phyloP scores from a whole-genome alignment of 2,888 invertebrate species.

The Parnassius apollo region DNA sequence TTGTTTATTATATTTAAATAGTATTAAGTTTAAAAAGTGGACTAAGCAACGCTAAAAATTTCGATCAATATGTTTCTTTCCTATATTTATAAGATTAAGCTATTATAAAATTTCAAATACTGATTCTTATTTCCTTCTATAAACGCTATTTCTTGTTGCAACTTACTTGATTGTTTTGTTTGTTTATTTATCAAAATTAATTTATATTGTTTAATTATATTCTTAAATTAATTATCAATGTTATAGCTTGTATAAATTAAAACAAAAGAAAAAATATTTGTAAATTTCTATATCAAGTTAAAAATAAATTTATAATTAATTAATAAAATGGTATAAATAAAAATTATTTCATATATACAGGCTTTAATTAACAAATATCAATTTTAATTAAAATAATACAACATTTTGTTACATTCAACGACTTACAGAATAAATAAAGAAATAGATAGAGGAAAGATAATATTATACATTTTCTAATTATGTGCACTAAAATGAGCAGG shows the following conservation, averaged over 20 bases:
- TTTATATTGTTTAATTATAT: too few species aligned
- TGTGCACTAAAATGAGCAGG: constrained; percentile 4
- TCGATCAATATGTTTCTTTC: neutral
- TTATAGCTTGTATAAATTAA: neutral
- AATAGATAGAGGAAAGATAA: too few species aligned
- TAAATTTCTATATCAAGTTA: neutral
- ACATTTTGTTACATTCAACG: too few species aligned
- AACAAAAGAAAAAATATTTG: neutral
- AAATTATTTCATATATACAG: neutral
- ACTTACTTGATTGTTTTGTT: neutral
- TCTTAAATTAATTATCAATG: neutral
- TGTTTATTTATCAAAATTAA: neutral
- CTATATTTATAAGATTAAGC: neutral
- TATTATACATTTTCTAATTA: too few species aligned
- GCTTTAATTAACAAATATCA: too few species aligned
- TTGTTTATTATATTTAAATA: neutral
- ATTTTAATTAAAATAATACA: too few species aligned
- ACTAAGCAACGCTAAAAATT: neutral
- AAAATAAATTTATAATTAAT: neutral
- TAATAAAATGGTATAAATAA: neutral
- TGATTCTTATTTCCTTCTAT: constrained; percentile 9
- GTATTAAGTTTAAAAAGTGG: neutral
- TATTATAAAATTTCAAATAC: neutral
- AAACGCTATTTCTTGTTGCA: constrained; percentile 2
- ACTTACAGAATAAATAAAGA: too few species aligned